Base-by-base conservation (phyloP, 2,888 invertebrate genomes). In the Scaptodrosophila latifasciaeformis region DNA sequence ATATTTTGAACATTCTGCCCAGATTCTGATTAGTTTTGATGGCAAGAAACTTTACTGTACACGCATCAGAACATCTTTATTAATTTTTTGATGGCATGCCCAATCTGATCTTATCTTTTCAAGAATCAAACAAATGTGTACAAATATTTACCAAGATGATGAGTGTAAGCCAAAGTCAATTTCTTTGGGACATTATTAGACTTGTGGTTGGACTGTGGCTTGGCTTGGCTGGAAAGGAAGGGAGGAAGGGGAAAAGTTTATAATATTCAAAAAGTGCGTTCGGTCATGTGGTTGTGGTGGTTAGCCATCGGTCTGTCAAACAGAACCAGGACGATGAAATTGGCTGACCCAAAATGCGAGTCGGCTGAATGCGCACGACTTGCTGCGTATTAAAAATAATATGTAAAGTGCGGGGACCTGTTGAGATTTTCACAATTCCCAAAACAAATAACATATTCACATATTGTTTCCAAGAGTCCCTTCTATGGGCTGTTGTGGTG, bases 391-490 rank as follows among this genome's bases (percentile, higher is more conserved):
- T 76, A 80, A 80, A 76, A 76, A 76, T 76, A 76, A 81, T 76
- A 78, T 76, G 80, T 74, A 81, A 82, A 83, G 82, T 82, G 84
- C 84, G 80, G 77, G 82, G 82, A 83, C 82, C 83, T 84, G 83
- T 84, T 84, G 84, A 83, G 84, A 84, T 83, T 81, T 83, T 78
- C 69, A 56, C 74, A 82, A 84, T 84, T 84, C 83, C 83, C 84
- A 69, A 66, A 84, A 81, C 84, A 84, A 82, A 82, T 83, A 82
- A 82, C 80, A 80, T 83, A 82, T 82, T 82, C 82, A 82, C 82
- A 82, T 83, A 80, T 81, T 82, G 78, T 75, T 75, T 55, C 34
- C 48, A 12, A n/a, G 9, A 30, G 44, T 58, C 40, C 31, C 21
- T 21, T 53, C 44, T 57, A 55, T 27, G 39, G 49, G 42, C 40